These are phyloP conservation scores for Campaea margaritaria DNA, from an alignment of 2,888 invertebrate genomes.

Conservation along the genomic window DNA sequence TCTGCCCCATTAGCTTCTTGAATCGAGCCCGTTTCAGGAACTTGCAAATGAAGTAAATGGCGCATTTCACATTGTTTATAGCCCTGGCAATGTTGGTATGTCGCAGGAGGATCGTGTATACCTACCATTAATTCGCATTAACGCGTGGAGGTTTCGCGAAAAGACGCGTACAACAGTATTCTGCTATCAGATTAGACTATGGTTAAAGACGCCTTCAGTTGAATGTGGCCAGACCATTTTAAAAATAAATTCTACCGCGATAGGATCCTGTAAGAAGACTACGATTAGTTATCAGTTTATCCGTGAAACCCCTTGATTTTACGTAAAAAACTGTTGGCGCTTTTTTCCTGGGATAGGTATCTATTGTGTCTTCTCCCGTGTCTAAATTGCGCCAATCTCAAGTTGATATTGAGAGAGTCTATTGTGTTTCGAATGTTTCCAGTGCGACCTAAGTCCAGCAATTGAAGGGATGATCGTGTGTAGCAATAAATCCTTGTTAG, in stretches of 20 bases:
- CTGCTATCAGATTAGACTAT: too few relatives aligned
- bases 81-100: slow-evolving; percentile 14
- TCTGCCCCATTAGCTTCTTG: slow-evolving; percentile 53
- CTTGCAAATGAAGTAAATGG: slow-evolving; percentile 58
- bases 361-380: slow-evolving; percentile 26
- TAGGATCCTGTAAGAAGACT: too few relatives aligned
- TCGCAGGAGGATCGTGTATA: neutral
- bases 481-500: slow-evolving; percentile 36
- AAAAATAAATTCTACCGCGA: too few relatives aligned
- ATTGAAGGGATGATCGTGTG: slow-evolving; percentile 29
- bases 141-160: too few relatives aligned
- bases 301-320: too few relatives aligned
- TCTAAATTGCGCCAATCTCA: slow-evolving; percentile 31
- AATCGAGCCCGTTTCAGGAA: slow-evolving; percentile 54
- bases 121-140: too few relatives aligned
- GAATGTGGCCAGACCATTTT: too few relatives aligned
- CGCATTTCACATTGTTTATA: slow-evolving; percentile 49
- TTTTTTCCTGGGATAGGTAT: too few relatives aligned
- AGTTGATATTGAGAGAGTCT: slow-evolving; percentile 1
- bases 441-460: slow-evolving; percentile 1
- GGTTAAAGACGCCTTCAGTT: too few relatives aligned
- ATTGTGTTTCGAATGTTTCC: slow-evolving; percentile 23
- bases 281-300: too few relatives aligned
- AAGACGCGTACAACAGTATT: too few relatives aligned
- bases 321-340: too few relatives aligned